These are phyloP conservation scores for Cosmopolites sordidus DNA, from an alignment of 2,888 invertebrate genomes.

Conservation along the genomic window DNA sequence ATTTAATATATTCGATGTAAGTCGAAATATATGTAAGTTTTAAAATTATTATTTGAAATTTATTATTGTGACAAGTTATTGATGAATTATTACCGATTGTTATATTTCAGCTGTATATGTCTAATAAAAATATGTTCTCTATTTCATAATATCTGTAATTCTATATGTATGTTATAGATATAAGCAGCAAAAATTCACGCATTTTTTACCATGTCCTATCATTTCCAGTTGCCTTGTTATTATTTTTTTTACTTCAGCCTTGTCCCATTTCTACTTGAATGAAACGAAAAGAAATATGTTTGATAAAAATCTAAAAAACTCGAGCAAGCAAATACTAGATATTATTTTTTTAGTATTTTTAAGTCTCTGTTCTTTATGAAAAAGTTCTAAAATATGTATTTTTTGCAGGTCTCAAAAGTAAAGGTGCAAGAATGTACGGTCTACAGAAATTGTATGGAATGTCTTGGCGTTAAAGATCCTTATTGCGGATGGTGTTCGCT, in stretches of 20 bases:
- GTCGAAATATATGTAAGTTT: too few relatives aligned
- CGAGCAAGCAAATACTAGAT: not conserved
- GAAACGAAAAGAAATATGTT: not conserved
- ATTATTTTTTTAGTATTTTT: not conserved
- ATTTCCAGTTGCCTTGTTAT: not conserved
- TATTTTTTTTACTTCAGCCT: not conserved
- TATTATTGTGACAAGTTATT: too few relatives aligned
- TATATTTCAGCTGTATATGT: too few relatives aligned
- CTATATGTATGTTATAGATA: too few relatives aligned
- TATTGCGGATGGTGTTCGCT: slow-evolving; percentile 98
- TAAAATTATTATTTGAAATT: too few relatives aligned
- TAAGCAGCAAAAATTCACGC: too few relatives aligned
- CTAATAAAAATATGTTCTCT: too few relatives aligned
- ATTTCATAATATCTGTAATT: too few relatives aligned
- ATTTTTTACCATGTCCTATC: not conserved
- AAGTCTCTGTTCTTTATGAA: not conserved
- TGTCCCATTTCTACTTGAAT: not conserved
- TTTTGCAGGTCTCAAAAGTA: slow-evolving; percentile 70
- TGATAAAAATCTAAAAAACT: not conserved
- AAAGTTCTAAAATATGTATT: slow-evolving; percentile 1
- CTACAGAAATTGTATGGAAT: slow-evolving; percentile 86
- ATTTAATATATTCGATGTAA: too few relatives aligned
- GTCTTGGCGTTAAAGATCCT: slow-evolving; percentile 90
- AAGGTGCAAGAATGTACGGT: slow-evolving; percentile 92
- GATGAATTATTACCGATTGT: too few relatives aligned